Conservation (phyloP, 2,888 invertebrate genomes). For the Aleiodes testaceus region DNA sequence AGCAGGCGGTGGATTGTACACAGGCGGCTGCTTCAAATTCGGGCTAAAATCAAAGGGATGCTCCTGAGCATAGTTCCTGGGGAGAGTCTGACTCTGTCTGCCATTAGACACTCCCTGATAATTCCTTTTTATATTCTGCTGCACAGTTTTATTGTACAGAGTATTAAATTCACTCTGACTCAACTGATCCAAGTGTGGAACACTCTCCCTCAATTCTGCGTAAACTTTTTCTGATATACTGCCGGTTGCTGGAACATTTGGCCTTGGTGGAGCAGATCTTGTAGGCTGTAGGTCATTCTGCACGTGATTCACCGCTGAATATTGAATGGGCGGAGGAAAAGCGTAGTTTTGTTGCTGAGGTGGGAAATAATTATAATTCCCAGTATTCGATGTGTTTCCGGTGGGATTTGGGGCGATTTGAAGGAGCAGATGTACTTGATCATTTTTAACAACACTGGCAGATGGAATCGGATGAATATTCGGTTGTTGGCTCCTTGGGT, state of each 20-base stretch:
- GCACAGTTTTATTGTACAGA: conserved; percentile 70
- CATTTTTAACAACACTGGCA: conserved; percentile 40
- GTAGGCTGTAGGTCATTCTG: conserved; percentile 61
- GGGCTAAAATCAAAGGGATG: conserved; percentile 65
- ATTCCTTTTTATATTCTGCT: conserved; percentile 69
- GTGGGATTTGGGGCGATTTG: conserved; percentile 51
- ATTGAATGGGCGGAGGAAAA: conserved; percentile 40
- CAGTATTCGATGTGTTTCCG: conserved; percentile 33
- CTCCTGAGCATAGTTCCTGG: conserved; percentile 57
- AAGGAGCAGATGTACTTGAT: conserved; percentile 33
- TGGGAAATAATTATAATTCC: conserved; percentile 40
- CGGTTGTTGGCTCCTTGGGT: neutral
- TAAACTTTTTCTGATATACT: conserved; percentile 67
- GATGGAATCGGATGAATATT: conserved; percentile 41
- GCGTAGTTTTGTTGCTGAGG: conserved; percentile 45
- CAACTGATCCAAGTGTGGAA: conserved; percentile 69
- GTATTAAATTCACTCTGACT: conserved; percentile 71
- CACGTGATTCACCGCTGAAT: conserved; percentile 55
- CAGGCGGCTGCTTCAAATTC: conserved; percentile 67
- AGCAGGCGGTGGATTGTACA: conserved; percentile 64
- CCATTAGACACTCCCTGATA: conserved; percentile 58
- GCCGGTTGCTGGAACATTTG: conserved; percentile 52
- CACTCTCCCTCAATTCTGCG: conserved; percentile 68
- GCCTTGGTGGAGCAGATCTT: conserved; percentile 50
- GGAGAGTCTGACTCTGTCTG: conserved; percentile 57